Conservation (phyloP, 2,797 vertebrate genomes). For the Gouania willdenowi region DNA sequence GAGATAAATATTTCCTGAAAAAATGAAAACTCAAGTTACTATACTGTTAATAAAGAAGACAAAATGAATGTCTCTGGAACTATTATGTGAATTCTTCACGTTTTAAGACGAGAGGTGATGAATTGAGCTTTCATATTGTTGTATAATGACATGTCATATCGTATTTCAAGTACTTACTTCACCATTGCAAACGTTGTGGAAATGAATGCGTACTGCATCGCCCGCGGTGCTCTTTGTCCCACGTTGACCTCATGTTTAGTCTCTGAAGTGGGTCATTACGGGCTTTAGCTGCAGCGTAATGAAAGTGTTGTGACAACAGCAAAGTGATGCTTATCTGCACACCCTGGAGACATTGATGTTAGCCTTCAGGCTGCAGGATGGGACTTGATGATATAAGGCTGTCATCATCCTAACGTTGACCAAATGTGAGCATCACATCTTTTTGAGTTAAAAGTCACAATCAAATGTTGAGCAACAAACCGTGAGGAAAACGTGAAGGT, state of each 20-base stretch:
- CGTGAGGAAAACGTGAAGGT: conserved; percentile 10
- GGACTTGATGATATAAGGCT: conserved; percentile 64
- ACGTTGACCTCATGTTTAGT: conserved; percentile 66
- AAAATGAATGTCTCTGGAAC: too few species aligned
- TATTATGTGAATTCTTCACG: too few species aligned
- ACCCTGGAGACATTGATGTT: conserved; percentile 69
- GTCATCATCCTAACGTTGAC: conserved; percentile 24
- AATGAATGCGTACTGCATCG: conserved; percentile 12
- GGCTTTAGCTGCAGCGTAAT: conserved; percentile 68
- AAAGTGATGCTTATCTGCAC: conserved; percentile 66
- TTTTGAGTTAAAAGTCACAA: conserved; percentile 9
- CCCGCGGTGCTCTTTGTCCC: conserved; percentile 36
- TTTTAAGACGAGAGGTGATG: too few species aligned
- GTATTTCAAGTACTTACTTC: too few species aligned
- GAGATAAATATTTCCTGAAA: too few species aligned
- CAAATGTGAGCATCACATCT: not conserved
- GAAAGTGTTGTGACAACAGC: conserved; percentile 71
- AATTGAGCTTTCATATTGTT: too few species aligned
- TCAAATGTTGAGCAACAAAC: not conserved
- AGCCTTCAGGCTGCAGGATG: conserved; percentile 53
- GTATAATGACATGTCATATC: too few species aligned
- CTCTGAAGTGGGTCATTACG: conserved; percentile 56
- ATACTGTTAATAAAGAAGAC: too few species aligned
- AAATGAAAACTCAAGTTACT: too few species aligned
- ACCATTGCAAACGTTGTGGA: too few species aligned